These are phyloP conservation scores for Neopipo cinnamomea DNA, from an alignment of 2,113 vertebrate genomes.

Conservation along the genomic window DNA sequence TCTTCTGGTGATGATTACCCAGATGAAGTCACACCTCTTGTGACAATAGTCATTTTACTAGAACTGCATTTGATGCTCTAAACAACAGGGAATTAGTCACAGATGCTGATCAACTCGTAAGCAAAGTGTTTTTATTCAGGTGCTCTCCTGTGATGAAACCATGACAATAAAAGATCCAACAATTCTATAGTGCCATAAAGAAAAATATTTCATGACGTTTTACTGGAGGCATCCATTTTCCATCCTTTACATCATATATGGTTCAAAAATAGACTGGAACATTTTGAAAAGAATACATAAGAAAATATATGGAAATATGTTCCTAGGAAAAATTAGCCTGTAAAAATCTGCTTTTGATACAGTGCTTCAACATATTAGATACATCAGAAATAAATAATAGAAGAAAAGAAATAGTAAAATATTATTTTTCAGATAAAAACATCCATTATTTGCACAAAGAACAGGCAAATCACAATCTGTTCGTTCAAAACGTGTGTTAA, in stretches of 20 bases:
- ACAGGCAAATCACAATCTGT: background rate
- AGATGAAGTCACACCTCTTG: background rate
- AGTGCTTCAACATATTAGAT: background rate
- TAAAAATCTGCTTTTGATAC: background rate
- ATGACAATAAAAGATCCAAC: background rate
- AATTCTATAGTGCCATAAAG: background rate
- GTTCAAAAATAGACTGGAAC: background rate
- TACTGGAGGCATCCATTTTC: background rate
- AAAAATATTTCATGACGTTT: background rate
- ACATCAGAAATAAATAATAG: background rate
- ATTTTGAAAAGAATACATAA: background rate
- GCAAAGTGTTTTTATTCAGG: background rate
- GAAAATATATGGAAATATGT: background rate
- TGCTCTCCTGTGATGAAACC: slow-evolving; percentile 4
- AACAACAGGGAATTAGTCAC: background rate
- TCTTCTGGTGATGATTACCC: background rate
- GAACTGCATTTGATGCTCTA: background rate
- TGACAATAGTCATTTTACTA: background rate
- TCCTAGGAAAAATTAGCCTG: background rate
- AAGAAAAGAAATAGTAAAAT: background rate
- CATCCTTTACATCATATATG: background rate
- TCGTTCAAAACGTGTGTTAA: background rate
- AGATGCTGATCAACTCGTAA: background rate
- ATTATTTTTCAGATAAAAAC: background rate
- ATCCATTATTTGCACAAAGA: background rate